Percentiles rank a stretch among this genome's conserved stretches.
Evolutionary conservation across 2,113 vertebrate genomes (phyloP).

Genomic region (Cebus imitator): DNA sequence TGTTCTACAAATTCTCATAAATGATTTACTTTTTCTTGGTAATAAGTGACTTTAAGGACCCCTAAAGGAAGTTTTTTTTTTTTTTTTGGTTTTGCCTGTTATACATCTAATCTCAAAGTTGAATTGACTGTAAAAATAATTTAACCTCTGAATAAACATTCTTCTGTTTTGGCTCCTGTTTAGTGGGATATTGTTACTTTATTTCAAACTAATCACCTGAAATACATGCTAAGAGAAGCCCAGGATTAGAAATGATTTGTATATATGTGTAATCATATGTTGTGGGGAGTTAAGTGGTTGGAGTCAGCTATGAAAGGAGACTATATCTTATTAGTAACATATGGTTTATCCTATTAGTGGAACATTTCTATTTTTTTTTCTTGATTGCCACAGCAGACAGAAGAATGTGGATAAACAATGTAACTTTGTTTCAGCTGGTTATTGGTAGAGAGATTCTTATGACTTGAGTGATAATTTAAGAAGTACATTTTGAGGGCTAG

Average conservation of each 20-base stretch:
- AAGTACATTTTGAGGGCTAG: neutral
- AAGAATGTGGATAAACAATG: conserved; percentile 24
- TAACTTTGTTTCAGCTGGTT: neutral
- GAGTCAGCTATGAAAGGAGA: conserved; percentile 22
- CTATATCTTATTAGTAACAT: conserved; percentile 27
- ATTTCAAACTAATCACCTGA: conserved; percentile 36
- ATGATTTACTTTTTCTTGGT: neutral
- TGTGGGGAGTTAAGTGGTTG: neutral
- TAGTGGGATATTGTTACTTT: conserved; percentile 8
- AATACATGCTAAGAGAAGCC: conserved; percentile 19
- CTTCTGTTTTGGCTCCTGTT: conserved; percentile 35
- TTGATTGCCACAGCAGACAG: conserved; percentile 38
- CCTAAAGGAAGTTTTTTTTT: neutral
- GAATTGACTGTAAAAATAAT: neutral
- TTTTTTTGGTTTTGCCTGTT: neutral
- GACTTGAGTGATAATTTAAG: neutral
- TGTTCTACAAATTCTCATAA: neutral
- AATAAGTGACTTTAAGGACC: neutral
- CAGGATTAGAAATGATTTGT: neutral
- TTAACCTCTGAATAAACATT: conserved; percentile 1
- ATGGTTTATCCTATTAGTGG: conserved; percentile 28
- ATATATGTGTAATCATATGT: neutral
- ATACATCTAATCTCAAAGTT: neutral
- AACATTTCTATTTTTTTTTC: conserved; percentile 22
- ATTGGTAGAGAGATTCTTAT: neutral